A percentile compares a stretch with the other conserved stretches of the same genome.
These are phyloP conservation scores for Leptinotarsa peninsularis DNA, from an alignment of 2,888 invertebrate genomes.

Conservation along the genomic window DNA sequence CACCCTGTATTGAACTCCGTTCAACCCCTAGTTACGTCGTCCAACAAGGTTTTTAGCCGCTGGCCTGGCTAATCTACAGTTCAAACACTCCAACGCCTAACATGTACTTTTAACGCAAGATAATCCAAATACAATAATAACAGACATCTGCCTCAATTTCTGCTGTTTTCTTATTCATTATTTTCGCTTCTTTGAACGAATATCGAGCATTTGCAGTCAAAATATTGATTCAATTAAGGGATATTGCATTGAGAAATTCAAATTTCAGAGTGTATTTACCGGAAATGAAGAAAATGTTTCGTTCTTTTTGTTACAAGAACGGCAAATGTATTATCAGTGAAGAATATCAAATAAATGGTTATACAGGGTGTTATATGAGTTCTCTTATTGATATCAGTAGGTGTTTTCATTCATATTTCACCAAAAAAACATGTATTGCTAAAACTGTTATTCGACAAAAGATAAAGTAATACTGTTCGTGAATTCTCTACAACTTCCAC, in stretches of 20 bases:
- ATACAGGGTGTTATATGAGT: too few relatives aligned
- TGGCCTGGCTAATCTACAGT: conserved; percentile 63
- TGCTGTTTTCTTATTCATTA: conserved; percentile 47
- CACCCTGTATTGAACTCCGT: conserved; percentile 24
- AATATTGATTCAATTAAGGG: conserved; percentile 27
- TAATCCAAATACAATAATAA: conserved; percentile 55
- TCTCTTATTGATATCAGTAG: too few relatives aligned
- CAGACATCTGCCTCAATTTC: conserved; percentile 49
- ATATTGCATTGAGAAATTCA: neutral
- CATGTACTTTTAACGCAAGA: conserved; percentile 50
- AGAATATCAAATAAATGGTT: too few relatives aligned
- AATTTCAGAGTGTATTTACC: neutral
- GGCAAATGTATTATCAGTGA: too few relatives aligned
- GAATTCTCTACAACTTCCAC: too few relatives aligned
- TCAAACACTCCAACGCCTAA: conserved; percentile 61
- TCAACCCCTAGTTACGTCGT: conserved; percentile 23
- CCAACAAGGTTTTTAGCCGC: conserved; percentile 57
- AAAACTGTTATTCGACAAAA: too few relatives aligned
- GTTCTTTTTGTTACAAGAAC: too few relatives aligned
- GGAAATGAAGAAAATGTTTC: neutral
- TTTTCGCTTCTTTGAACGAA: conserved; percentile 24
- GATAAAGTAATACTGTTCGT: too few relatives aligned
- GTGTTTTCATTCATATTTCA: too few relatives aligned
- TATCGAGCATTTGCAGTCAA: conserved; percentile 25
- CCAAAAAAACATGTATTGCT: too few relatives aligned